Percentiles rank a stretch among this genome's conserved stretches.
Conservation (phyloP, 1,140 invertebrate genomes). For the Meloidogyne hapla region DNA sequence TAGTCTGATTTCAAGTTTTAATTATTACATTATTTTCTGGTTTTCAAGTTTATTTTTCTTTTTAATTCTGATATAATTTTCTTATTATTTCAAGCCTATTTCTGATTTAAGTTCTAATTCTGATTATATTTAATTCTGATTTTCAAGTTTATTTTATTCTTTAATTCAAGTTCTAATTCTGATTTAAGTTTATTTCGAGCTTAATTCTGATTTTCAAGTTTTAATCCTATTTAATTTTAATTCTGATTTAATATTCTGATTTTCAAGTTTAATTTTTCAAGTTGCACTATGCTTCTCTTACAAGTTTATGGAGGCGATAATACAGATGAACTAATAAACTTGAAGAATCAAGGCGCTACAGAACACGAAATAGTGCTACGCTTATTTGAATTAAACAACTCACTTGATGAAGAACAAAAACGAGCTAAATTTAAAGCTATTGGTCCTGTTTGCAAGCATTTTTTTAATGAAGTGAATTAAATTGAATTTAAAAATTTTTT, state of each 20-base stretch:
- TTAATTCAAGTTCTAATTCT: not conserved
- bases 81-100: no score
- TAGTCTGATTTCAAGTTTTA: no score
- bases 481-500: not conserved
- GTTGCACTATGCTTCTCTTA: slow-evolving; percentile 35
- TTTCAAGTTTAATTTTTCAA: slow-evolving; percentile 19
- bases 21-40: no score
- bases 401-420: slow-evolving; percentile 45
- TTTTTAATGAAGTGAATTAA: slow-evolving; percentile 26
- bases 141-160: no score
- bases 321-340: slow-evolving; percentile 42
- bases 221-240: not conserved
- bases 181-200: not conserved
- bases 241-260: not conserved
- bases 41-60: not conserved
- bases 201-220: not conserved
- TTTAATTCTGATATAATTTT: no score
- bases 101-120: not conserved
- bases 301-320: slow-evolving; percentile 46
- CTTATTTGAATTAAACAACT: slow-evolving; percentile 29
- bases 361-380: slow-evolving; percentile 30
- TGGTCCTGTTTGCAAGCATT: slow-evolving; percentile 40
- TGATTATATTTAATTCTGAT: not conserved
- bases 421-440: slow-evolving; percentile 36
- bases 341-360: slow-evolving; percentile 41